Conservation (phyloP, 2,113 vertebrate species). For the Megaceryle torquata region DNA sequence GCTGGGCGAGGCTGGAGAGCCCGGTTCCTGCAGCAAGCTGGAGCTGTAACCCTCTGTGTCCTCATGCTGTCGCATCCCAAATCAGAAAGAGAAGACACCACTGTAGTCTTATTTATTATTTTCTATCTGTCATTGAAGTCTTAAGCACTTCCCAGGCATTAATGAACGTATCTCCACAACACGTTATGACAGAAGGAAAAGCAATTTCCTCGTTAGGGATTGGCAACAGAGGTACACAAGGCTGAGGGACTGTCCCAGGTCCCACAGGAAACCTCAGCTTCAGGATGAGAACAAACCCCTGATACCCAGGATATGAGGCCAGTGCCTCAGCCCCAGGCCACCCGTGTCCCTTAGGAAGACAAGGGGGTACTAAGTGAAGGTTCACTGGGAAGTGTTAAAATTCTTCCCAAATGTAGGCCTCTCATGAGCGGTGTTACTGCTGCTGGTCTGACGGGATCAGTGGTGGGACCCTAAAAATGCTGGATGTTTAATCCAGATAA, state of each 20-base stretch:
- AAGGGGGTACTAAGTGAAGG: background rate
- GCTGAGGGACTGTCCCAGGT: conserved; percentile 30
- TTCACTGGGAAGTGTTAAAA: background rate
- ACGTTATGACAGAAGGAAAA: conserved; percentile 53
- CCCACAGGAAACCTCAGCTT: conserved; percentile 59
- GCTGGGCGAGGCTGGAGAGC: background rate
- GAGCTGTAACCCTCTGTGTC: background rate
- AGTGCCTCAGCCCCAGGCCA: conserved; percentile 32
- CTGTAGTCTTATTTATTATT: background rate
- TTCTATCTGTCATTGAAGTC: background rate
- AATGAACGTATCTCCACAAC: conserved; percentile 45
- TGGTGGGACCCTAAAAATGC: background rate
- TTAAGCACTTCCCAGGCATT: conserved; percentile 46
- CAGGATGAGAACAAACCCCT: conserved; percentile 62
- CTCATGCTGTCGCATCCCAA: background rate
- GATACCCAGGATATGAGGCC: conserved; percentile 46
- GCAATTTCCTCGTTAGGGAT: conserved; percentile 54
- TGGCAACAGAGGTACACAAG: conserved; percentile 56
- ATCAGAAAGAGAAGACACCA: background rate
- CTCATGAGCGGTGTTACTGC: background rate
- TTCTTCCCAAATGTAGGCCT: background rate
- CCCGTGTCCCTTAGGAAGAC: background rate
- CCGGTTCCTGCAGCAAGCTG: background rate
- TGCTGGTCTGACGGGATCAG: background rate
- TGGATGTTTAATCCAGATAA: background rate